Base-by-base conservation (phyloP, 2,797 vertebrate species). In the Heliangelus exortis region DNA sequence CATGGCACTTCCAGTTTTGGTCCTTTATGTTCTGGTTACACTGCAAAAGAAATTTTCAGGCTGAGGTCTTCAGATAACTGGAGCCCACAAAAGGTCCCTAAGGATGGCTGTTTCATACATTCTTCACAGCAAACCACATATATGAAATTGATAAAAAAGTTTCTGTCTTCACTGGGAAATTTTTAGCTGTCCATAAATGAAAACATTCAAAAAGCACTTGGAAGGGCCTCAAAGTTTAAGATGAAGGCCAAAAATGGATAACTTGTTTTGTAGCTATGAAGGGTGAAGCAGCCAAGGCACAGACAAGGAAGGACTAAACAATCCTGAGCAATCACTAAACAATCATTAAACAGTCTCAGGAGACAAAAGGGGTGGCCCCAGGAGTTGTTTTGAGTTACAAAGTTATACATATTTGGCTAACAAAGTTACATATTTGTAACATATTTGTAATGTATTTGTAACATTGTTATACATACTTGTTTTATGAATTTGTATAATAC, bases 141-240 rank as follows among this genome's bases (percentile, higher is more conserved):
- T 8, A 31, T 73, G 84, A 83, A 87, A 59, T 2, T 45, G 81
- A 57, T 53, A 39, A 66, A 75, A 84, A 75, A 66, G 1, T 2
- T 19, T 55, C 23, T 76, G 8, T 92, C 55, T 93, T 69, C 74
- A 84, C 23, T 76, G 84, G 67, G 48, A 82, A 92, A 89, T 34
- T 66, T 62, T 79, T 8, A 76, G 67, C 57, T 73, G 78, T 5
- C 53, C 53, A 33, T 69, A 89, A 92, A 89, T 53, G 71, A 90
- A 90, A 93, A 57, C 53, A 48, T 59, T 62, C 6, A 22, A 90
- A 81, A 84, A 87, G 41, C 33, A 12, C n/a, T 92, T 91, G 63
- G 87, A 96, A 81, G 66, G 29, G 66, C 54, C 93, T 92, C 85
- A 93, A 94, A 92, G 92, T 89, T 92, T 31, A 47, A 87, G 54